These are phyloP conservation scores for Siniperca obscura DNA, from an alignment of 2,797 vertebrate genomes.

Conservation along the genomic window DNA sequence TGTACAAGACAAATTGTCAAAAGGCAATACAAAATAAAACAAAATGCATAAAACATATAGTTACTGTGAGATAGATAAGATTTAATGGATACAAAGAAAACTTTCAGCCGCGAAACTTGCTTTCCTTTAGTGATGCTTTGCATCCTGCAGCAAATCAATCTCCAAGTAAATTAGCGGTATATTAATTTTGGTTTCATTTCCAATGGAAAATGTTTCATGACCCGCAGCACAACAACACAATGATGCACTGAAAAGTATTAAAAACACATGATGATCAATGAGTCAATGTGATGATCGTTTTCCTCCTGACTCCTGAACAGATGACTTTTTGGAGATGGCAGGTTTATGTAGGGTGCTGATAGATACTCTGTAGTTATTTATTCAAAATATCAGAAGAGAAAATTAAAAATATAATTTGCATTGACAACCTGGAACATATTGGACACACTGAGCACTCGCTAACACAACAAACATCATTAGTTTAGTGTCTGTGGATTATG, in stretches of 20 bases:
- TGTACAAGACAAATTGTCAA: constrained; percentile 81
- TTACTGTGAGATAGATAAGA: constrained; percentile 45
- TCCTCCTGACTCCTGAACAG: constrained; percentile 9
- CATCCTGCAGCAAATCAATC: constrained; percentile 29
- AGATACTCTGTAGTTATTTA: constrained; percentile 7
- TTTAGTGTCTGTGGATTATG: constrained; percentile 25
- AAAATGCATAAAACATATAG: constrained; percentile 72
- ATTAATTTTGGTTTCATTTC: constrained; percentile 35
- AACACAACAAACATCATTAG: constrained; percentile 37
- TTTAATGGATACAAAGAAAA: constrained; percentile 37
- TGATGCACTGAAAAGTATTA: constrained; percentile 31
- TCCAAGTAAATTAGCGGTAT: background rate
- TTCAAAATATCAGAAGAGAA: constrained; percentile 43
- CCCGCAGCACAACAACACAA: background rate
- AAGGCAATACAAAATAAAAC: constrained; percentile 79
- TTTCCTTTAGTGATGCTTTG: constrained; percentile 32
- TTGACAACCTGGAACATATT: constrained; percentile 6
- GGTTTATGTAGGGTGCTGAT: constrained; percentile 10
- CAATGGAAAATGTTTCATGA: constrained; percentile 11
- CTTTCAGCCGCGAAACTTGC: background rate
- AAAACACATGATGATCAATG: constrained; percentile 24
- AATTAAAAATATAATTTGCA: constrained; percentile 57
- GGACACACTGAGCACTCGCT: constrained; percentile 21
- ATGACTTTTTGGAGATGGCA: background rate
- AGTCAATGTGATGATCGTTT: constrained; percentile 1